Base-by-base conservation (phyloP, 2,888 invertebrate genomes). In the Gisinianus flammeolus region DNA sequence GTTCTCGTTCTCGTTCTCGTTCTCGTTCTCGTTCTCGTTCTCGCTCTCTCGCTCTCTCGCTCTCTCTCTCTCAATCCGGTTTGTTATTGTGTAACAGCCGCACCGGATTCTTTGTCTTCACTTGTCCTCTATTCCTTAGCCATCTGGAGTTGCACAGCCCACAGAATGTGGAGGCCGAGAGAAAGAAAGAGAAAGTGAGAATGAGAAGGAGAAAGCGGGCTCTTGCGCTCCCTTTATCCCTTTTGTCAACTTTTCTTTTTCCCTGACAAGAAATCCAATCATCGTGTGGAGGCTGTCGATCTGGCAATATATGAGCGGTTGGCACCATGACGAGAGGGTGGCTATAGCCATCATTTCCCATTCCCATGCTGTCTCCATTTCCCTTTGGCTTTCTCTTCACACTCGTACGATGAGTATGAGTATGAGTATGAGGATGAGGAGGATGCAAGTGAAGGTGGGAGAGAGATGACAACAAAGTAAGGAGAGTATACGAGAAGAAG, bases 191-290 rank as follows among this genome's bases (percentile, higher is more conserved):
- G n/a, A n/a, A n/a, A n/a, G n/a, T n/a, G n/a, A 58, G 58, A 58
- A 19, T 5, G n/a, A 62, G 16, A 62, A 8, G 26, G 12, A 62
- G 62, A 62, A 26, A 62, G 62, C 16, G 28, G 26, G 28, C 26
- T 16, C 28, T 64, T 64, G 44, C 30, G 28, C 64, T 4, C 64
- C 28, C 30, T 64, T 30, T 64, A 64, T 64, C 64, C 79, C 76
- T 79, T n/a, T 79, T 79, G 79, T 73, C 77, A 73, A 77, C 73
- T 73, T 73, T 64, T 73, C 68, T 69, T 33, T 64, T 64, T 26
- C 28, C 64, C 26, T 64, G 64, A 64, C 64, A 73, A 67, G 79
- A 79, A 79, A 79, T 79, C 73, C 76, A 79, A 79, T 79, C 79
- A 76, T 76, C 62, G 70, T 71, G 71, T 72, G 66, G 72, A 44